Evolutionary conservation across 2,797 vertebrate species (phyloP), one percentile per base, ranked within the genome.

Genomic region (Notamacropus eugenii): DNA sequence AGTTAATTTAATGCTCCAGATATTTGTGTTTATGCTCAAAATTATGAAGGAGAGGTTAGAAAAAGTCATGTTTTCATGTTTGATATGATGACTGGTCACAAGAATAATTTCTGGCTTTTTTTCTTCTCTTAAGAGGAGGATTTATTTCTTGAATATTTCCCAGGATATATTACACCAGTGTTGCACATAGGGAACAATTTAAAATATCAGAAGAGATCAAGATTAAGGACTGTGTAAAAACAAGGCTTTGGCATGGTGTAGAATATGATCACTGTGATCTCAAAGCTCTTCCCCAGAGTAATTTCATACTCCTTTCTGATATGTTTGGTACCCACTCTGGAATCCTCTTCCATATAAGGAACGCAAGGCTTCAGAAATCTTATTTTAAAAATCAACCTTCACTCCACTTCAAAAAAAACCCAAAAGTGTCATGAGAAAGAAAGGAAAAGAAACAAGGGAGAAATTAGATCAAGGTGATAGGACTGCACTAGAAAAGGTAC

Each of bases 1-100:
- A 92, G 67, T 55, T 95, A 50, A 95, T 94, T 93, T 96, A 97
- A 95, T 96, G 92, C 95, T 96, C 95, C 92, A 96, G 57, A 55
- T 91, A 95, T 24, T 93, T 93, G 8, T 67, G 91, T 87, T 91
- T 92, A 29, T 55, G 87, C 96, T 94, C 94, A 50, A 90, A 96
- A 93, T 92, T 54, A 92, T 62, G 58, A 27, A 31, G n/a, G 50
- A 97, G 95, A 94, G 52, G 34, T 10, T 22, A 96, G 94, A 92
- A 28, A 52, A 29, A 28, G 34, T 91, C 92, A 1, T 93, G 50
- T 52, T n/a, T 93, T 94, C 90, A 97, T 92, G 9, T 74, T 9
- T 55, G 28, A 55, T 54, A 57, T 67, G 34, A 91, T 90, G 34
- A 34, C 92, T 95, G 59, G 91, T 87, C 91, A 82, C 93, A 62